These are phyloP conservation scores for Gerris buenoi DNA, from an alignment of 1,140 invertebrate genomes.

Conservation along the genomic window DNA sequence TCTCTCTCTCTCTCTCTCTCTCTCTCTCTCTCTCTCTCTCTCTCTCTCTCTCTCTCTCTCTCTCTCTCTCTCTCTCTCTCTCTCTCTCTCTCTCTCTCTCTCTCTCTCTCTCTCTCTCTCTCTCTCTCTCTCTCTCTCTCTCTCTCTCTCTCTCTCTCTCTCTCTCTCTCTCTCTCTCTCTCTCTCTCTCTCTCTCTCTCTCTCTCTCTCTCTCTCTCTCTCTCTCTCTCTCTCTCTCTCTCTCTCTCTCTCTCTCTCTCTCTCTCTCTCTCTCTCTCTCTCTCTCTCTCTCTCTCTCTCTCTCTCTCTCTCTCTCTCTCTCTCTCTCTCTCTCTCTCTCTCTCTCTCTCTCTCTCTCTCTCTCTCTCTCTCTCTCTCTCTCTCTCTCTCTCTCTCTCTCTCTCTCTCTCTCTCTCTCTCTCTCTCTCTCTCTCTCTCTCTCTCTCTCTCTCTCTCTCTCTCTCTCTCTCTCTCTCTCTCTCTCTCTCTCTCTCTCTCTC, in stretches of 20 bases:
- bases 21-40: conserved; percentile 5
- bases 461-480: conserved; percentile 13
- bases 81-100: not conserved
- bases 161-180: conserved; percentile 7
- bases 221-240: not conserved
- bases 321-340: conserved; percentile 1
- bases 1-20: conserved; percentile 3
- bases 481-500: conserved; percentile 14
- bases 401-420: conserved; percentile 14
- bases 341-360: conserved; percentile 10
- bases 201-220: not conserved
- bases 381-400: conserved; percentile 10
- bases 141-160: conserved; percentile 7
- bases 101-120: conserved; percentile 1
- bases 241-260: not conserved
- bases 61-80: conserved; percentile 3
- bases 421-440: conserved; percentile 13
- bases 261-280: not conserved
- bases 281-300: not conserved
- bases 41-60: conserved; percentile 8
- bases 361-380: conserved; percentile 7
- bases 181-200: not conserved
- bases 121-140: conserved; percentile 8
- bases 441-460: conserved; percentile 15
- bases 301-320: conserved; percentile 9